A percentile compares a stretch with the other conserved stretches of the same genome.
Conservation (phyloP, 2,797 vertebrate genomes). For the Periparus ater region DNA sequence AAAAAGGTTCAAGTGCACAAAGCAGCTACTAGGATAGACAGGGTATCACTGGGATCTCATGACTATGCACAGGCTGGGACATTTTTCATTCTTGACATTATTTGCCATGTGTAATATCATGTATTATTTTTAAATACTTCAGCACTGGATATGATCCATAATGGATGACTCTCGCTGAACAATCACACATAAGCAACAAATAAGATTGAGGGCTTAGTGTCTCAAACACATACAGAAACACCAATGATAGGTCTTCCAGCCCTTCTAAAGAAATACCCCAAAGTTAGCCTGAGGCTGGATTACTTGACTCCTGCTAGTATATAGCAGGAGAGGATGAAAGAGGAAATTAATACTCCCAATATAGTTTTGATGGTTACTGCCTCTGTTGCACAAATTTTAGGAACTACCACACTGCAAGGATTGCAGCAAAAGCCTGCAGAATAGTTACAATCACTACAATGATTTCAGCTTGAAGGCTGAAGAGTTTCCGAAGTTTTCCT, state of each 20-base stretch:
- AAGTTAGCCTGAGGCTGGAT: background rate
- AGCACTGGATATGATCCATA: background rate
- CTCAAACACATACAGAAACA: background rate
- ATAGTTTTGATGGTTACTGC: background rate
- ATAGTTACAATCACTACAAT: background rate
- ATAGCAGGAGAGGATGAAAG: background rate
- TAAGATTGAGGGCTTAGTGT: background rate
- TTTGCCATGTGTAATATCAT: background rate
- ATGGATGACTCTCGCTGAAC: background rate
- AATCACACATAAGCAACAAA: background rate
- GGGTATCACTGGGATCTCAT: background rate
- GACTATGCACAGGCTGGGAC: background rate
- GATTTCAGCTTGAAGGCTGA: background rate
- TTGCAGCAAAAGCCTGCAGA: background rate
- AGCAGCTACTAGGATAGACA: background rate
- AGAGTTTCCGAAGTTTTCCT: background rate
- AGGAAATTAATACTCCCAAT: background rate
- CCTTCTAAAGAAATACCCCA: background rate
- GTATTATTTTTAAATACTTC: background rate
- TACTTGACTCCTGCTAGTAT: background rate
- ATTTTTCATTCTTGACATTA: background rate
- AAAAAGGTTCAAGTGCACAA: background rate
- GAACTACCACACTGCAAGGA: background rate
- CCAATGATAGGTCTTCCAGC: background rate
- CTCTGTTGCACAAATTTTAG: background rate